Percentiles rank a stretch among this genome's conserved stretches.
phyloP scores from a whole-genome alignment of 2,797 vertebrate species.

The Harpagifer antarcticus region DNA sequence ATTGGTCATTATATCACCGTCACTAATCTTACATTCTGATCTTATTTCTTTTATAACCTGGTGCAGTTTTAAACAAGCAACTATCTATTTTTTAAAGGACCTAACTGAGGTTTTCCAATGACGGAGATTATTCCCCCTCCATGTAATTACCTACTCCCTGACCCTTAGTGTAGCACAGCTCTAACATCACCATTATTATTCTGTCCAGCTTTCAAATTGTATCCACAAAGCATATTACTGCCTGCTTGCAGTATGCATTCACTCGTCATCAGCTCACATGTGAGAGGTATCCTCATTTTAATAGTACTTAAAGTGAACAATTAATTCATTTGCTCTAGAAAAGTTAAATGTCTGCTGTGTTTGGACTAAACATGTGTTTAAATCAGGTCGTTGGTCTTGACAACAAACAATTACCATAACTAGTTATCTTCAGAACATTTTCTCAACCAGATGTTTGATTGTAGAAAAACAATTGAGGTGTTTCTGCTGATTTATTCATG shows the following conservation, averaged over 20 bases:
- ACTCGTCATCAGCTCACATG: constrained; percentile 2
- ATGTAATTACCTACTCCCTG: constrained; percentile 50
- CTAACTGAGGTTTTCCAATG: constrained; percentile 32
- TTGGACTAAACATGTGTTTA: background rate
- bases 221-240: background rate
- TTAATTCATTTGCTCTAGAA: background rate
- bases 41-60: constrained; percentile 36
- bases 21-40: constrained; percentile 46
- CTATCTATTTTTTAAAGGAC: constrained; percentile 30
- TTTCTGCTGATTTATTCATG: background rate
- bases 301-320: constrained; percentile 14
- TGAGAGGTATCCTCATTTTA: constrained; percentile 1
- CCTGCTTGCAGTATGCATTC: background rate
- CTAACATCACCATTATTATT: constrained; percentile 39
- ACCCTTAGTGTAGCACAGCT: constrained; percentile 23
- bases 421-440: background rate
- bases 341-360: constrained; percentile 6
- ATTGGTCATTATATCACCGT: constrained; percentile 50
- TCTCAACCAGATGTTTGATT: no score
- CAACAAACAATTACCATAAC: background rate
- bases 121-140: constrained; percentile 40
- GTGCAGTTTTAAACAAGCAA: constrained; percentile 45
- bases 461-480: background rate
- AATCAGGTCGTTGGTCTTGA: background rate
- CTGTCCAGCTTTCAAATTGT: constrained; percentile 16